Percentiles rank a stretch among this genome's conserved stretches.
These are phyloP conservation scores for Drosophila mercatorum DNA, from an alignment of 2,888 invertebrate species.

Conservation along the genomic window DNA sequence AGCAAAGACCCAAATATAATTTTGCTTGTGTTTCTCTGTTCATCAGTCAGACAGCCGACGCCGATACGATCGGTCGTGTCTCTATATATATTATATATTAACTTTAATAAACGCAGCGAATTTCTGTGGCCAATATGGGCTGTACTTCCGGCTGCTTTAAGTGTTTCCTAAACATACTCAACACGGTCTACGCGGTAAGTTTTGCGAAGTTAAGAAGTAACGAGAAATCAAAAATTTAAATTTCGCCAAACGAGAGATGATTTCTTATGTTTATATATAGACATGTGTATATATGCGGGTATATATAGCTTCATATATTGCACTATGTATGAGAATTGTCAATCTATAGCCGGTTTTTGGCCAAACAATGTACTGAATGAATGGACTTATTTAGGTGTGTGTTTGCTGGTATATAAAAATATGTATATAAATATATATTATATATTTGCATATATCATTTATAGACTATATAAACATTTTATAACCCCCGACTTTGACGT, in stretches of 20 bases:
- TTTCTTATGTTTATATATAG: slow-evolving; percentile 3
- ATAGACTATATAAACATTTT: not conserved
- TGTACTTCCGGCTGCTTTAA: slow-evolving; percentile 75
- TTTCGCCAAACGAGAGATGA: not conserved
- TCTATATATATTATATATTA: slow-evolving; percentile 11
- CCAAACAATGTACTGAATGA: slow-evolving; percentile 10
- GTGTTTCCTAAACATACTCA: slow-evolving; percentile 71
- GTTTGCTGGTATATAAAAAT: not conserved
- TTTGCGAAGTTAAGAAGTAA: not conserved
- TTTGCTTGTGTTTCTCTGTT: not conserved
- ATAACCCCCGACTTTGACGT: not conserved
- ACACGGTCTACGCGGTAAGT: slow-evolving; percentile 74
- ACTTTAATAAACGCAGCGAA: not conserved
- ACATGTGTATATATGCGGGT: not conserved
- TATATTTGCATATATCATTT: not conserved
- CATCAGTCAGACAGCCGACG: slow-evolving; percentile 33
- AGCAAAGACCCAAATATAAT: slow-evolving; percentile 6
- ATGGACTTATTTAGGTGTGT: slow-evolving; percentile 1
- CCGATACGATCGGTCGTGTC: slow-evolving; percentile 38
- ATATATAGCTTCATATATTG: not conserved
- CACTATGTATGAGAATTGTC: slow-evolving; percentile 15
- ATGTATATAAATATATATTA: not conserved
- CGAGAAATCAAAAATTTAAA: not conserved
- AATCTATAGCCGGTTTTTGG: slow-evolving; percentile 38
- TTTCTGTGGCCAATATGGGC: slow-evolving; percentile 62